Conservation (phyloP, 1,140 invertebrate species). For the Subanguina moxae region DNA sequence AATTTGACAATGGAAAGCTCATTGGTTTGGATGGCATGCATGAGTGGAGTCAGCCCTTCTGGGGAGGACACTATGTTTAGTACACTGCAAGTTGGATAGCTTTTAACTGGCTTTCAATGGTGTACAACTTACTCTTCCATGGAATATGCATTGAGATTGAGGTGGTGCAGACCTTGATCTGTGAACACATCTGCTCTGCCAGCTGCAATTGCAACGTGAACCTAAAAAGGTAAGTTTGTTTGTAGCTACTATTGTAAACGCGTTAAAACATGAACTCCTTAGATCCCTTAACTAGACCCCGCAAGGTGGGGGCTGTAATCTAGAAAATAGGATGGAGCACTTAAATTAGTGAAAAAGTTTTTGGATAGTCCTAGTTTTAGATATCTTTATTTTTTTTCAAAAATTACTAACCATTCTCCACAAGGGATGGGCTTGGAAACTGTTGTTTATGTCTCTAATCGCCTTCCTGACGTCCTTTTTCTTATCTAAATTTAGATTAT, state of each 20-base stretch:
- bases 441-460: slow-evolving; percentile 43
- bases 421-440: slow-evolving; percentile 42
- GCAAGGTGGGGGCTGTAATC: too few relatives aligned
- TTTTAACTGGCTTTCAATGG: too few relatives aligned
- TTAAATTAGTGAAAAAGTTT: too few relatives aligned
- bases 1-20: slow-evolving; percentile 47
- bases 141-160: slow-evolving; percentile 41
- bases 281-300: too few relatives aligned
- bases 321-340: too few relatives aligned
- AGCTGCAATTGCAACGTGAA: neutral
- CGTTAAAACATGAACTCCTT: too few relatives aligned
- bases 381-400: too few relatives aligned
- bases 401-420: slow-evolving; percentile 29
- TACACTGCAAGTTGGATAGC: too few relatives aligned
- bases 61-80: slow-evolving; percentile 40
- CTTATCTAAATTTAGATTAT: slow-evolving; percentile 24
- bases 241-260: too few relatives aligned
- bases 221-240: too few relatives aligned
- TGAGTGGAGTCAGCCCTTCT: slow-evolving; percentile 53
- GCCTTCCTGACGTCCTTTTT: slow-evolving; percentile 40
- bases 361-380: neutral
- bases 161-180: slow-evolving; percentile 40
- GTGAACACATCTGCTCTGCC: neutral
- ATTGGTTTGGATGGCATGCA: slow-evolving; percentile 55
- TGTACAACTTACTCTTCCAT: slow-evolving; percentile 44